A percentile compares a stretch with the other conserved stretches of the same genome.
Evolutionary conservation across 2,113 vertebrate species (phyloP).

Genomic region (Dromas ardeola): DNA sequence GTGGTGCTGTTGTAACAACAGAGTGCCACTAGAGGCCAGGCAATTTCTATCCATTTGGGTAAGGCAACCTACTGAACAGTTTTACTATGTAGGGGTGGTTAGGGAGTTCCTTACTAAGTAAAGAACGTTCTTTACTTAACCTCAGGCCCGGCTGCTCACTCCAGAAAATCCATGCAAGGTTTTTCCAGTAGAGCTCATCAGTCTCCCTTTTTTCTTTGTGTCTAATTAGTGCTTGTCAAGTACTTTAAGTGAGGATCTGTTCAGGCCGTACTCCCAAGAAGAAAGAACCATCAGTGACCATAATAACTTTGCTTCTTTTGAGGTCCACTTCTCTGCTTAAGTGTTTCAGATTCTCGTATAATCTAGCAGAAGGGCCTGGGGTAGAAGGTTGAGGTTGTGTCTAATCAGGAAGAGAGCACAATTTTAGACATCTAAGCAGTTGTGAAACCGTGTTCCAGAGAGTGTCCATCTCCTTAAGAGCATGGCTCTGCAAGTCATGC

Average conservation of each 20-base stretch:
- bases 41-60: neutral
- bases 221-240: neutral
- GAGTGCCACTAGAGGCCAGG: conserved; percentile 12
- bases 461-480: neutral
- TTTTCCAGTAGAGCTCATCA: neutral
- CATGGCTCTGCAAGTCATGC: neutral
- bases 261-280: neutral
- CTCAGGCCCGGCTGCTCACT: neutral
- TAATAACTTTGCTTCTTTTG: neutral
- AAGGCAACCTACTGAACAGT: fast-evolving
- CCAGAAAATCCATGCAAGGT: neutral
- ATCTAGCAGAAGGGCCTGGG: neutral
- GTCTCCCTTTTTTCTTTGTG: neutral
- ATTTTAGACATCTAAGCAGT: neutral
- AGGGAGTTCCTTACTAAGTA: neutral
- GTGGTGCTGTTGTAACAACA: neutral
- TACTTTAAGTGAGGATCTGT: neutral
- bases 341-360: neutral
- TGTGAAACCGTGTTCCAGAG: neutral
- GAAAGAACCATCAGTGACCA: neutral
- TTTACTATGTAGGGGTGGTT: neutral
- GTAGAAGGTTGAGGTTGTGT: neutral
- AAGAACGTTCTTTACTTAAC: neutral
- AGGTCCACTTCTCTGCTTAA: neutral
- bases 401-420: neutral